Conservation (phyloP, 2,797 vertebrate species). For the Leptoclinus maculatus region DNA sequence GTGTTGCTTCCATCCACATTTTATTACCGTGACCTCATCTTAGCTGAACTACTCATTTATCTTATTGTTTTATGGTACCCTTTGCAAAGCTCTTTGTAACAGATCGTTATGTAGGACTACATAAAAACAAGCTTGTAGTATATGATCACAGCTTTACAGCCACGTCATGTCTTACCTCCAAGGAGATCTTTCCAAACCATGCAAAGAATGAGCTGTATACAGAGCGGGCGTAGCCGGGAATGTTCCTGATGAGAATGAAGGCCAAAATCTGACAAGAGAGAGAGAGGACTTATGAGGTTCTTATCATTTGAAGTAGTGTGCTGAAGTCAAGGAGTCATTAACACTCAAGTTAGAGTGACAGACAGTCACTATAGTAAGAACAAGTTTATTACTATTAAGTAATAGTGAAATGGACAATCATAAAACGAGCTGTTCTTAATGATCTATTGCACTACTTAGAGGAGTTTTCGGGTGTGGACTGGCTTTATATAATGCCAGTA, state of each 20-base stretch:
- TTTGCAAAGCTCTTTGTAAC: neutral
- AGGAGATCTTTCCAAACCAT: conserved; percentile 98
- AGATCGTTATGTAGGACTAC: neutral
- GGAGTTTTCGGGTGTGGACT: neutral
- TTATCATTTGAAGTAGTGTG: neutral
- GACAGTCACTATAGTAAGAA: neutral
- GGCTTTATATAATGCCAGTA: neutral
- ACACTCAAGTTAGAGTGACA: neutral
- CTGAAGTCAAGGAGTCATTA: neutral
- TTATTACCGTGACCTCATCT: neutral
- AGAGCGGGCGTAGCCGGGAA: conserved; percentile 96
- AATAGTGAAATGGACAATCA: neutral
- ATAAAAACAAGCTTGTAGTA: neutral
- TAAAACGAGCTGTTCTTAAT: neutral
- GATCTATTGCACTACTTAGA: neutral
- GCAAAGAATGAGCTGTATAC: conserved; percentile 98
- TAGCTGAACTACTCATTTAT: neutral
- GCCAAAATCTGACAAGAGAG: conserved; percentile 89
- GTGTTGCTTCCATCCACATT: neutral
- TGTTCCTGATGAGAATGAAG: conserved; percentile 97
- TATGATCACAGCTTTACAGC: neutral
- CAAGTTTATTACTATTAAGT: neutral
- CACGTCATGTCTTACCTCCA: conserved; percentile 88
- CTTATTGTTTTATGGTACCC: neutral
- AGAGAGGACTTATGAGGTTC: conserved; percentile 1